Conservation (phyloP, 2,888 invertebrate genomes). For the Auanema freiburgensis region DNA sequence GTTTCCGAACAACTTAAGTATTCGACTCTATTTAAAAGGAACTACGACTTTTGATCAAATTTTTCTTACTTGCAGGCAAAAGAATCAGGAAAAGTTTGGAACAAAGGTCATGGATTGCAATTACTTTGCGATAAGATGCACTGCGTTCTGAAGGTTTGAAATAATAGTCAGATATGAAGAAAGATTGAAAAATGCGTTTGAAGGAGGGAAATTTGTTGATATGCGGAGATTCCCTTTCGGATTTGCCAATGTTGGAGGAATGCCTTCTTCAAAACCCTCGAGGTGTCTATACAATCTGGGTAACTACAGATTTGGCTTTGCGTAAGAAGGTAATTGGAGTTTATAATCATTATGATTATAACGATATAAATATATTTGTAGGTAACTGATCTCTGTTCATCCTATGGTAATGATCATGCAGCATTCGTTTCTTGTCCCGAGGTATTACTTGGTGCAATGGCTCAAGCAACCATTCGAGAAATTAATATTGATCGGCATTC, state of each 20-base stretch:
- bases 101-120: slow-evolving; percentile 62
- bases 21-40: slow-evolving; percentile 10
- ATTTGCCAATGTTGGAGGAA: slow-evolving; percentile 62
- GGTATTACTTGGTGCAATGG: slow-evolving; percentile 64
- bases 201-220: slow-evolving; percentile 61
- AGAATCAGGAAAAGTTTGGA: slow-evolving; percentile 56
- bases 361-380: slow-evolving; percentile 24
- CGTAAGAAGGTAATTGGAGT: slow-evolving; percentile 36
- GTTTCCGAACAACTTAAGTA: slow-evolving; percentile 4
- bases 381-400: slow-evolving; percentile 56
- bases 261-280: slow-evolving; percentile 54
- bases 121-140: slow-evolving; percentile 56
- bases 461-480: slow-evolving; percentile 64
- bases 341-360: background rate
- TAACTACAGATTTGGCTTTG: slow-evolving; percentile 48
- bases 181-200: slow-evolving; percentile 1
- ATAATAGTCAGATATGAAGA: background rate
- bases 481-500: slow-evolving; percentile 39
- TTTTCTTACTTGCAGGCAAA: slow-evolving; percentile 26
- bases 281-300: slow-evolving; percentile 63
- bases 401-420: slow-evolving; percentile 54
- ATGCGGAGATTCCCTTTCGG: slow-evolving; percentile 62
- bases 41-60: too few species aligned
- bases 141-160: slow-evolving; percentile 46
- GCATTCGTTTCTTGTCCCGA: slow-evolving; percentile 64